These are phyloP conservation scores for Podargus strigoides DNA, from an alignment of 2,797 vertebrate genomes.

Conservation along the genomic window DNA sequence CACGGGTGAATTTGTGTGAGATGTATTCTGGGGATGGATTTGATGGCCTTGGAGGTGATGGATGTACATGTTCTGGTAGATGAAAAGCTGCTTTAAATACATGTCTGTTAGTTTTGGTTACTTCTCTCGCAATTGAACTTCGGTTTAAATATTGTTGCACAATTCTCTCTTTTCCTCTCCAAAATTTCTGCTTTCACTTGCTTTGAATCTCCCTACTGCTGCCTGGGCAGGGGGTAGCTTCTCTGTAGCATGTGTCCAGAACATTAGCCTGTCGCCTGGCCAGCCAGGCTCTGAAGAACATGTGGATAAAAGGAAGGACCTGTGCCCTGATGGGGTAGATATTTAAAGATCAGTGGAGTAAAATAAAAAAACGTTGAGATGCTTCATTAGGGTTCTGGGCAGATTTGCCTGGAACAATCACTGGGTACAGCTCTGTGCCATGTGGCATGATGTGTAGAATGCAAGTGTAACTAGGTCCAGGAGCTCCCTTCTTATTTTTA, in stretches of 20 bases:
- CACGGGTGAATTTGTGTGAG: not conserved
- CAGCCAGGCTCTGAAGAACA: not conserved
- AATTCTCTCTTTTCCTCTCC: not conserved
- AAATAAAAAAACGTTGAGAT: not conserved
- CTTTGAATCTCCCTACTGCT: not conserved
- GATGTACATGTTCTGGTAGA: not conserved
- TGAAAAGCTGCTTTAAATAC: not conserved
- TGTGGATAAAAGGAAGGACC: not conserved
- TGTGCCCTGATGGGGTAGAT: not conserved
- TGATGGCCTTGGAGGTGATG: not conserved
- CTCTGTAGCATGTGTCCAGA: not conserved
- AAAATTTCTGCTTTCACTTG: not conserved
- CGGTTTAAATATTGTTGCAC: not conserved
- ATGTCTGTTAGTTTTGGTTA: rapidly evolving
- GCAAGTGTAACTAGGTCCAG: not conserved
- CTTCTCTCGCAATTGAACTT: not conserved
- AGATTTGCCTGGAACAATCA: not conserved
- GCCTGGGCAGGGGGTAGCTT: not conserved
- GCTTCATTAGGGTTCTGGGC: not conserved
- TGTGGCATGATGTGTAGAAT: not conserved
- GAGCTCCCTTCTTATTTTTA: not conserved
- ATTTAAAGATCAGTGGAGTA: not conserved
- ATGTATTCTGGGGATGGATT: not conserved
- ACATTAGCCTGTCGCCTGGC: not conserved
- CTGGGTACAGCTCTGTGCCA: not conserved